phyloP scores from a whole-genome alignment of 2,888 invertebrate species.

The Gnatocerus cornutus region DNA sequence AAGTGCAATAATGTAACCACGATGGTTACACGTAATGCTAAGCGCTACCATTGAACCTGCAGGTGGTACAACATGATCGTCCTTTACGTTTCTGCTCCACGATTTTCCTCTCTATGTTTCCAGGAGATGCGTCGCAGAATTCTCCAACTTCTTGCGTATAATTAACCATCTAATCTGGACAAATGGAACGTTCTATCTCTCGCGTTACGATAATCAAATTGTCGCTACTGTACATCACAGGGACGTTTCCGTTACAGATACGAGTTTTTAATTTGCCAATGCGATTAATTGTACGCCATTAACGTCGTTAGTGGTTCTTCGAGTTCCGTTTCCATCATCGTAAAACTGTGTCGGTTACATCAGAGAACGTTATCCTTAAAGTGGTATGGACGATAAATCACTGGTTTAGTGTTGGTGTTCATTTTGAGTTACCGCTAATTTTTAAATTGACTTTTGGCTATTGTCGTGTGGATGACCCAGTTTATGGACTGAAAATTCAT shows the following conservation, averaged over 20 bases:
- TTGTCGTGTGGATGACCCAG: slow-evolving; percentile 17
- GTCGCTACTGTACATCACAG: slow-evolving; percentile 45
- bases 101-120: slow-evolving; percentile 19
- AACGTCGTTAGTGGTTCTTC: slow-evolving; percentile 24
- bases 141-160: slow-evolving; percentile 23
- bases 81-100: slow-evolving; percentile 26
- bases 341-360: slow-evolving; percentile 26
- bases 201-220: slow-evolving; percentile 39
- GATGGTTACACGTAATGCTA: slow-evolving; percentile 44
- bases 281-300: slow-evolving; percentile 40
- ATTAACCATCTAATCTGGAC: slow-evolving; percentile 46
- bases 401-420: slow-evolving; percentile 22
- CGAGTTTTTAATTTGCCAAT: slow-evolving; percentile 28
- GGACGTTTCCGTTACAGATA: slow-evolving; percentile 49
- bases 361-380: slow-evolving; percentile 18
- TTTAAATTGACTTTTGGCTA: slow-evolving; percentile 24
- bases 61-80: slow-evolving; percentile 43
- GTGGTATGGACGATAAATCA: slow-evolving; percentile 29
- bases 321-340: slow-evolving; percentile 30
- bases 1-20: slow-evolving; percentile 56
- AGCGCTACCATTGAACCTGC: slow-evolving; percentile 46
- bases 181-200: slow-evolving; percentile 44
- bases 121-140: slow-evolving; percentile 6
- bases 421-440: slow-evolving; percentile 25
- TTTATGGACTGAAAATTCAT: slow-evolving; percentile 8